Conservation (phyloP, 2,113 vertebrate species). For the Nesogale talazaci region DNA sequence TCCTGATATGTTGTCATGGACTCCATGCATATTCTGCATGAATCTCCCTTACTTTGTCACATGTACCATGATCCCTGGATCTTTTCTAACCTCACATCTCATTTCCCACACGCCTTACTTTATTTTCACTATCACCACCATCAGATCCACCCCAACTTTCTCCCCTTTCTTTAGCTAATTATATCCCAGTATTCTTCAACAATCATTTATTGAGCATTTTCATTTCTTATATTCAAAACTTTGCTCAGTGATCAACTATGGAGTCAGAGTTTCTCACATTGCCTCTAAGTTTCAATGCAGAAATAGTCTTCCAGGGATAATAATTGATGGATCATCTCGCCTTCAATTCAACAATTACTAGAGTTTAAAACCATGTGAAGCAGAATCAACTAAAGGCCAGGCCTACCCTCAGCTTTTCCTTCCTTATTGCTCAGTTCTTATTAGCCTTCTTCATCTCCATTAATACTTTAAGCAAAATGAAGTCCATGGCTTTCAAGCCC, state of each 20-base stretch:
- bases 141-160: background rate
- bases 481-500: background rate
- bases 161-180: background rate
- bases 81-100: background rate
- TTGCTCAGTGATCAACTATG: background rate
- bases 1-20: no score
- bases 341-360: background rate
- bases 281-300: background rate
- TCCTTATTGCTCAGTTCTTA: background rate
- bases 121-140: background rate
- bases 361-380: background rate
- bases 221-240: background rate
- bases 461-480: background rate
- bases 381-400: background rate
- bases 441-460: background rate
- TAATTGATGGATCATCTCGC: background rate
- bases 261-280: background rate
- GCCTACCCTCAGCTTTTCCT: background rate
- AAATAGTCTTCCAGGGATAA: background rate
- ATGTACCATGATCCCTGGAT: background rate
- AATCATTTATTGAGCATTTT: background rate
- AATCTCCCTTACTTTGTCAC: no score
- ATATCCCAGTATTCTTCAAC: background rate
- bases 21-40: no score
- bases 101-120: background rate